A percentile compares a stretch with the other conserved stretches of the same genome.
Conservation (phyloP, 2,797 vertebrate species). For the Dallia pectoralis region DNA sequence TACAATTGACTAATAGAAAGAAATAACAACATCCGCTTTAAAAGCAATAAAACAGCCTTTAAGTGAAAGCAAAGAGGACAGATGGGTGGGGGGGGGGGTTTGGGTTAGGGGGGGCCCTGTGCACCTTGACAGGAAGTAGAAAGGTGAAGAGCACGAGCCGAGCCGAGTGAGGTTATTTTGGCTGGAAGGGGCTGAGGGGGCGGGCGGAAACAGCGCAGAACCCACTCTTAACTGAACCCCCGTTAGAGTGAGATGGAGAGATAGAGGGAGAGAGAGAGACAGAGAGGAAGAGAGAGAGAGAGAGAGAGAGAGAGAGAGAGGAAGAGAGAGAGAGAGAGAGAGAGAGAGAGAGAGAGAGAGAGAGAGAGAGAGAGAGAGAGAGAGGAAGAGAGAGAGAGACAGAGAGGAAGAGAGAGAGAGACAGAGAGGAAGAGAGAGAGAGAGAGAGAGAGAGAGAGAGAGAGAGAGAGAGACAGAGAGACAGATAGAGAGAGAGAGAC, state of each 20-base stretch:
- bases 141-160: conserved; percentile 66
- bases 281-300: conserved; percentile 65
- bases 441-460: conserved; percentile 62
- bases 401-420: conserved; percentile 59
- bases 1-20: too few relatives aligned
- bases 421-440: conserved; percentile 48
- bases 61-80: conserved; percentile 48
- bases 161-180: conserved; percentile 63
- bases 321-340: conserved; percentile 56
- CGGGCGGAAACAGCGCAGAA: conserved; percentile 49
- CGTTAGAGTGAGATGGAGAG: conserved; percentile 56
- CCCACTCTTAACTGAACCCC: conserved; percentile 68
- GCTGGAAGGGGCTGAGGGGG: background rate
- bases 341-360: conserved; percentile 55
- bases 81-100: conserved; percentile 24
- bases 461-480: conserved; percentile 62
- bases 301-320: conserved; percentile 51
- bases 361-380: conserved; percentile 56
- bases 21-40: background rate
- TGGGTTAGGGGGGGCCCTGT: conserved; percentile 36
- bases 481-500: conserved; percentile 62
- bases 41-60: conserved; percentile 41
- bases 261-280: conserved; percentile 65
- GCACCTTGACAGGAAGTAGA: conserved; percentile 75
- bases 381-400: conserved; percentile 62